phyloP scores from a whole-genome alignment of 2,888 invertebrate genomes.

The Xestoiulus laeticollis region DNA sequence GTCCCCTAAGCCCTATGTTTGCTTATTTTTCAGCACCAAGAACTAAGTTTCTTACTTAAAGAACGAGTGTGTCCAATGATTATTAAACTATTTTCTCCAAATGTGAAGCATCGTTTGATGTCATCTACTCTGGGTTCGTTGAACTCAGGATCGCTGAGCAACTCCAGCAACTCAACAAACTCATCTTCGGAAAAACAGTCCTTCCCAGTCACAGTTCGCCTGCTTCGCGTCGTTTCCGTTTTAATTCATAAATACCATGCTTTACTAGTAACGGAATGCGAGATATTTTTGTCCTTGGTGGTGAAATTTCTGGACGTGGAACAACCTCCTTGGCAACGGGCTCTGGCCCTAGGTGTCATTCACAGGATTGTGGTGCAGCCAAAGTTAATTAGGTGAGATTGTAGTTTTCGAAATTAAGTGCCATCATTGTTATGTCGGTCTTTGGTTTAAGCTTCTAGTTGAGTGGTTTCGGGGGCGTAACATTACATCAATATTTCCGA shows the following conservation, averaged over 20 bases:
- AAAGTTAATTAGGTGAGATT: constrained; percentile 74
- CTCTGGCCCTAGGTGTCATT: constrained; percentile 92
- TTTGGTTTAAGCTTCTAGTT: neutral
- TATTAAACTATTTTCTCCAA: constrained; percentile 98
- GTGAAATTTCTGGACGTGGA: constrained; percentile 98
- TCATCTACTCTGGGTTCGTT: constrained; percentile 21
- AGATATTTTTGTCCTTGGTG: constrained; percentile 95
- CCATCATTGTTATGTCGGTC: neutral
- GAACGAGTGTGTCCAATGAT: constrained; percentile 97
- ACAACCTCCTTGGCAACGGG: constrained; percentile 95
- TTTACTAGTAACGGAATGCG: constrained; percentile 95
- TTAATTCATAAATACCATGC: constrained; percentile 93
- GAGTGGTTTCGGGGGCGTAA: no score
- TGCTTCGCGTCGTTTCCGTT: constrained; percentile 90
- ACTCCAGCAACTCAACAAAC: constrained; percentile 60
- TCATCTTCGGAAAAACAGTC: constrained; percentile 84
- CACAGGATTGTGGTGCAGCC: constrained; percentile 93
- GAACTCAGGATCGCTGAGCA: neutral
- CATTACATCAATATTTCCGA: no score
- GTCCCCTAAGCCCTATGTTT: neutral
- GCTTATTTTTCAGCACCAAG: constrained; percentile 75
- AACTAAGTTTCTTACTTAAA: constrained; percentile 92
- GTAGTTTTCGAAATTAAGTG: neutral
- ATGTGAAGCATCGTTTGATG: constrained; percentile 86
- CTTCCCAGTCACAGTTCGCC: constrained; percentile 95